Percentiles rank a stretch among this genome's conserved stretches.
These are phyloP conservation scores for Emmelina monodactyla DNA, from an alignment of 2,888 invertebrate genomes.

Conservation along the genomic window DNA sequence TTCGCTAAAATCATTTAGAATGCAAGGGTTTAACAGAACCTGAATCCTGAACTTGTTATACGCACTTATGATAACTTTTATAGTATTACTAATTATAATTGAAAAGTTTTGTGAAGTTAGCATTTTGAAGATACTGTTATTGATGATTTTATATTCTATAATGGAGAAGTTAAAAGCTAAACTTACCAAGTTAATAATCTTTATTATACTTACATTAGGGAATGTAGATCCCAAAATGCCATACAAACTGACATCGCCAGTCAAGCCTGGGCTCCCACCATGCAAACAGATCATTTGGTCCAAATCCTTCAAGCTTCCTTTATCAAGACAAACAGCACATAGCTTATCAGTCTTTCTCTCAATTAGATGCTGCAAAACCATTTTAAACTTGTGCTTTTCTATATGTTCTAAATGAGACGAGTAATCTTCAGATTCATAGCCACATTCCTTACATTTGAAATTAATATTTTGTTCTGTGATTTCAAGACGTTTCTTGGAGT, in stretches of 20 bases:
- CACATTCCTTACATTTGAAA: constrained; percentile 37
- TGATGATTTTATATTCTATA: too few species aligned
- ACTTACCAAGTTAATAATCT: too few species aligned
- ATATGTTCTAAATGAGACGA: constrained; percentile 37
- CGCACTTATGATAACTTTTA: too few species aligned
- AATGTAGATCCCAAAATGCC: constrained; percentile 34
- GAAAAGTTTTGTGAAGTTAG: too few species aligned
- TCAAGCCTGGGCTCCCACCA: constrained; percentile 40
- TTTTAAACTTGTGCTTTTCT: constrained; percentile 50
- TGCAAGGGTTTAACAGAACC: too few species aligned
- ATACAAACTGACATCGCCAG: constrained; percentile 33
- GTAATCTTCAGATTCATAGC: constrained; percentile 21
- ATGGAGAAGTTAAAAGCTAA: too few species aligned
- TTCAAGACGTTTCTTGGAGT: background rate
- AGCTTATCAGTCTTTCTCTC: constrained; percentile 32
- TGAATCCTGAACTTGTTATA: too few species aligned
- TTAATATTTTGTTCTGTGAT: too few species aligned
- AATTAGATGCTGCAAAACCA: constrained; percentile 32
- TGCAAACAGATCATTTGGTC: constrained; percentile 33
- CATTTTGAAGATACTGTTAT: too few species aligned
- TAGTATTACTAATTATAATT: too few species aligned
- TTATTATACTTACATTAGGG: constrained; percentile 39
- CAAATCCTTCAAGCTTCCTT: constrained; percentile 27
- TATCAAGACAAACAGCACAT: constrained; percentile 41
- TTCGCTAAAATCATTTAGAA: too few species aligned